phyloP scores from a whole-genome alignment of 1,140 invertebrate genomes.

The Riptortus pedestris region DNA sequence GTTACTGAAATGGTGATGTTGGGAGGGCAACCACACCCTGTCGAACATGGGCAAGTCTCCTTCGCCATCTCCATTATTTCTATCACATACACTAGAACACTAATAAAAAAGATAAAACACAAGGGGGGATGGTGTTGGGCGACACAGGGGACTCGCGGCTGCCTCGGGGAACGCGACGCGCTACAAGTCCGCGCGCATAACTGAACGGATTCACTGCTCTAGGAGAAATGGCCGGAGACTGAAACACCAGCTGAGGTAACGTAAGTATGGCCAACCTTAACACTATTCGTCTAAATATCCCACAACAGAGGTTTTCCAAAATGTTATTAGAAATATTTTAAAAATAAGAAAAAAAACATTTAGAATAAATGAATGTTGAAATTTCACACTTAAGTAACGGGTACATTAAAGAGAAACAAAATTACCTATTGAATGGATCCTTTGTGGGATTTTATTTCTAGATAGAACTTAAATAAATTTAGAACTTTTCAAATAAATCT shows the following conservation, averaged over 20 bases:
- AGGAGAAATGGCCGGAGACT: slow-evolving; percentile 1
- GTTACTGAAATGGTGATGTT: slow-evolving; percentile 66
- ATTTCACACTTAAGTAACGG: too few relatives aligned
- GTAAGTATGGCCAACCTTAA: not conserved
- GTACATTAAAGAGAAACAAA: too few relatives aligned
- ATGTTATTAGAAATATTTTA: too few relatives aligned
- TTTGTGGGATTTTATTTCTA: too few relatives aligned
- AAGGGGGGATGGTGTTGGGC: not conserved
- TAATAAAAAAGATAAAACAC: not conserved
- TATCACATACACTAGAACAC: slow-evolving; percentile 7
- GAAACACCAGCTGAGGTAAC: not conserved
- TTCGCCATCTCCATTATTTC: slow-evolving; percentile 8
- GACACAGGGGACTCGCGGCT: not conserved
- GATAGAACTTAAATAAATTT: too few relatives aligned
- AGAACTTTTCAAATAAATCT: too few relatives aligned
- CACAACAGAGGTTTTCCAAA: too few relatives aligned
- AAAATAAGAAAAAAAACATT: too few relatives aligned
- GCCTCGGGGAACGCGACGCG: slow-evolving; percentile 2
- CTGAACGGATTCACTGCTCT: not conserved
- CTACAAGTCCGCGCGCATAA: not conserved
- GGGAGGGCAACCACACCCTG: slow-evolving; percentile 26
- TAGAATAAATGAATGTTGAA: too few relatives aligned
- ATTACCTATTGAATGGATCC: too few relatives aligned
- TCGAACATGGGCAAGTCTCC: slow-evolving; percentile 14
- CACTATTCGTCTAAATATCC: too few relatives aligned